phyloP scores from a whole-genome alignment of 2,888 invertebrate species.

The Nysson spinosus region DNA sequence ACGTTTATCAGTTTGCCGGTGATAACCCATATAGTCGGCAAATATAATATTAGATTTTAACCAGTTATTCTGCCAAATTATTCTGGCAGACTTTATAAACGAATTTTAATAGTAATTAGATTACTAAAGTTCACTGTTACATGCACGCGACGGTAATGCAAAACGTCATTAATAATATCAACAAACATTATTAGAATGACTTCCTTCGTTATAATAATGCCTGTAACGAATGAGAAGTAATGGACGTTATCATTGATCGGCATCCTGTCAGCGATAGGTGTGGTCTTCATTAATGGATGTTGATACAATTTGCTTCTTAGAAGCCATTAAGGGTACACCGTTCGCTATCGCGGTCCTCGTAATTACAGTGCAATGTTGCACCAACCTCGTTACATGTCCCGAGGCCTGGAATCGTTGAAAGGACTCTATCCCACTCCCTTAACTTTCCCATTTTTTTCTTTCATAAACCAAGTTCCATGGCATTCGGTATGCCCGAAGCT shows the following conservation, averaged over 20 bases:
- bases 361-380: slow-evolving; percentile 44
- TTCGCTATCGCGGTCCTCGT: slow-evolving; percentile 33
- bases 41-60: too few species aligned
- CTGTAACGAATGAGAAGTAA: too few species aligned
- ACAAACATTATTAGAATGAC: slow-evolving; percentile 35
- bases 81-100: too few species aligned
- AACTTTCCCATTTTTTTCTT: slow-evolving; percentile 3
- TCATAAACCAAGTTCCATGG: slow-evolving; percentile 29
- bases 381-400: slow-evolving; percentile 28
- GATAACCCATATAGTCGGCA: too few species aligned
- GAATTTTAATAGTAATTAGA: too few species aligned
- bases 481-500: slow-evolving; percentile 34
- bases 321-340: slow-evolving; percentile 41
- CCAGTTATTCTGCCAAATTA: too few species aligned
- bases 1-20: too few species aligned
- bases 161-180: slow-evolving; percentile 11
- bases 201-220: too few species aligned
- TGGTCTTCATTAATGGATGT: slow-evolving; percentile 36
- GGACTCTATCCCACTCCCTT: not conserved
- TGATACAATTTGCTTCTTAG: slow-evolving; percentile 45
- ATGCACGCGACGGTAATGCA: not conserved
- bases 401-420: slow-evolving; percentile 24
- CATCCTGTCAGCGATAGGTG: slow-evolving; percentile 18
- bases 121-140: not conserved
- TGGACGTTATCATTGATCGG: too few species aligned